Evolutionary conservation across 2,888 invertebrate genomes (phyloP).

Genomic region (Coleophora deauratella): DNA sequence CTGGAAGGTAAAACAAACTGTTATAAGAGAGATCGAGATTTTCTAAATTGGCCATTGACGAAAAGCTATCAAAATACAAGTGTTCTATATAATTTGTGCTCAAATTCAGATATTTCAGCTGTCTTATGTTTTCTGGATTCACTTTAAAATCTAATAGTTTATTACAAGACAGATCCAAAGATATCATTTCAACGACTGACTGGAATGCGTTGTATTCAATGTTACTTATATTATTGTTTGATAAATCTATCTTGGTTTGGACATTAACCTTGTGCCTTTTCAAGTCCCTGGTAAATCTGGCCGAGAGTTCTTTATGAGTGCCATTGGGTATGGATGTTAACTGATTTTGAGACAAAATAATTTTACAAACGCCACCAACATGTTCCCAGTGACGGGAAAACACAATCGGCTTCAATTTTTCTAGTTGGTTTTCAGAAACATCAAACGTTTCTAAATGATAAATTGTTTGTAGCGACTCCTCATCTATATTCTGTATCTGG

Average conservation of each 20-base stretch:
- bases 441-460: constrained; percentile 57
- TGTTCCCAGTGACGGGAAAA: constrained; percentile 55
- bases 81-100: constrained; percentile 41
- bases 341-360: constrained; percentile 46
- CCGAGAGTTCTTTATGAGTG: constrained; percentile 27
- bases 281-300: constrained; percentile 26
- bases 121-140: constrained; percentile 36
- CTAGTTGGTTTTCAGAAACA: constrained; percentile 46
- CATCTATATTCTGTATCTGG: constrained; percentile 42
- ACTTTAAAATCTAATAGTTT: constrained; percentile 39
- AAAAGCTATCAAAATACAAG: constrained; percentile 44
- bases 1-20: constrained; percentile 38
- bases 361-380: constrained; percentile 42
- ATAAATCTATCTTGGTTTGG: constrained; percentile 49
- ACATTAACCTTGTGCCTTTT: constrained; percentile 27
- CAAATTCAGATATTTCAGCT: constrained; percentile 45
- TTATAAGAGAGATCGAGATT: constrained; percentile 59
- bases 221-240: constrained; percentile 41
- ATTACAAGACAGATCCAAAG: constrained; percentile 49
- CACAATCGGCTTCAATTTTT: constrained; percentile 36
- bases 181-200: constrained; percentile 35
- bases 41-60: constrained; percentile 43
- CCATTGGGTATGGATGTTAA: constrained; percentile 42
- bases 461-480: constrained; percentile 44
- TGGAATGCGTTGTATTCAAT: constrained; percentile 53